Evolutionary conservation across 2,797 vertebrate genomes (phyloP).

Genomic region (Telmatherina bonti): DNA sequence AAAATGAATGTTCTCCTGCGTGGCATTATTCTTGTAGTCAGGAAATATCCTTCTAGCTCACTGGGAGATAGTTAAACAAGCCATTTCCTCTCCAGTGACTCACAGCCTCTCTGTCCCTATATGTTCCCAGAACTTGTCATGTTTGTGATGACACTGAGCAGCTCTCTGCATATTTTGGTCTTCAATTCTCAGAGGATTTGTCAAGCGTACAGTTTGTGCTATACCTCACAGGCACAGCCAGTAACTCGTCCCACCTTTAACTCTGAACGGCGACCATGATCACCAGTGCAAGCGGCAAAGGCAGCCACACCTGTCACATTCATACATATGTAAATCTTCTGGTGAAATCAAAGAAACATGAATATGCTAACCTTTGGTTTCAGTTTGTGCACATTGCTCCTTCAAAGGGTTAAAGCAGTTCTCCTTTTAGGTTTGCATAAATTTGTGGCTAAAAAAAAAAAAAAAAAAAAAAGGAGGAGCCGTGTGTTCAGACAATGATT

Average conservation of each 20-base stretch:
- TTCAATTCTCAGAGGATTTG: slow-evolving; percentile 14
- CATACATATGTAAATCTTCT: slow-evolving; percentile 40
- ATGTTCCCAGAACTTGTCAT: slow-evolving; percentile 62
- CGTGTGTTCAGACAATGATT: slow-evolving; percentile 32
- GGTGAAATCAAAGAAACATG: slow-evolving; percentile 22
- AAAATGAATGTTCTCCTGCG: slow-evolving; percentile 22
- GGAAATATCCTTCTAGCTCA: slow-evolving; percentile 61
- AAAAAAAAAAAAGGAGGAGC: slow-evolving; percentile 27
- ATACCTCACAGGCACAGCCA: slow-evolving; percentile 14
- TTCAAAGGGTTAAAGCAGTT: slow-evolving; percentile 34
- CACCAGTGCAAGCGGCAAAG: background rate
- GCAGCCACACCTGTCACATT: slow-evolving; percentile 32
- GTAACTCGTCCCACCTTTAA: background rate
- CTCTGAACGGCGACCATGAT: background rate
- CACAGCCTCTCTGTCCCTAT: slow-evolving; percentile 52
- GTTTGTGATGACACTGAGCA: slow-evolving; percentile 67
- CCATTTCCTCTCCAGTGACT: slow-evolving; percentile 72
- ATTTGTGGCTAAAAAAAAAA: slow-evolving; percentile 29
- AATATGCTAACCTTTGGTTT: background rate
- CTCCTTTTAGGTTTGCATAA: slow-evolving; percentile 50
- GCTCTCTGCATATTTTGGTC: slow-evolving; percentile 32
- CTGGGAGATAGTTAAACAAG: slow-evolving; percentile 67
- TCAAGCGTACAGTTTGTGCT: slow-evolving; percentile 18
- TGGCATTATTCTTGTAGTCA: slow-evolving; percentile 52
- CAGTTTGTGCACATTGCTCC: slow-evolving; percentile 1